Percentiles rank a stretch among this genome's conserved stretches.
These are phyloP conservation scores for Clarias platycephalus DNA, from an alignment of 2,797 vertebrate genomes.

Conservation along the genomic window DNA sequence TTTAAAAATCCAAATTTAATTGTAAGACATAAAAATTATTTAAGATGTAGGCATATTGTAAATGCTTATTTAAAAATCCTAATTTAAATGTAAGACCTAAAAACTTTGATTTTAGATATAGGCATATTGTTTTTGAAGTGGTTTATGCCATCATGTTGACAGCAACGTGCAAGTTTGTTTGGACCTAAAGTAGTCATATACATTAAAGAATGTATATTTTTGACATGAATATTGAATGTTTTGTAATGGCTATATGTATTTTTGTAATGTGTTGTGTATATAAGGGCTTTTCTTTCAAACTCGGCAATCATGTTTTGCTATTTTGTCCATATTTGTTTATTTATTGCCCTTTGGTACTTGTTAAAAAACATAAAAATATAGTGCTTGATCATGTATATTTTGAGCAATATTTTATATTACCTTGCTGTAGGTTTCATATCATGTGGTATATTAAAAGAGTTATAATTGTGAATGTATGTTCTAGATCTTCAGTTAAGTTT, in stretches of 20 bases:
- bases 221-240: slow-evolving; percentile 58
- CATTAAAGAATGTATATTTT: slow-evolving; percentile 58
- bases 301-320: slow-evolving; percentile 32
- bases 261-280: slow-evolving; percentile 67
- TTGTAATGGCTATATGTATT: slow-evolving; percentile 60
- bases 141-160: slow-evolving; percentile 7
- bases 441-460: not conserved
- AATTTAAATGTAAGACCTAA: slow-evolving; percentile 11
- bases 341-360: slow-evolving; percentile 19
- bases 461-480: not conserved
- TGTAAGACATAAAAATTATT: no score
- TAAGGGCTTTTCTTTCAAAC: slow-evolving; percentile 73
- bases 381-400: slow-evolving; percentile 22
- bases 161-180: slow-evolving; percentile 1
- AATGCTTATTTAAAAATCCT: not conserved
- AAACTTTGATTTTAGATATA: not conserved
- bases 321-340: slow-evolving; percentile 18
- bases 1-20: not conserved
- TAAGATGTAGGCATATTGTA: no score
- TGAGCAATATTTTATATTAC: slow-evolving; percentile 20
- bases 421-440: not conserved
- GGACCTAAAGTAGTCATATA: slow-evolving; percentile 37
- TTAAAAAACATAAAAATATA: not conserved
- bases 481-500: not conserved
- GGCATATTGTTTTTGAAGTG: slow-evolving; percentile 25